Evolutionary conservation across 1,140 invertebrate species (phyloP).

Genomic region (Zaprionus camerounensis): DNA sequence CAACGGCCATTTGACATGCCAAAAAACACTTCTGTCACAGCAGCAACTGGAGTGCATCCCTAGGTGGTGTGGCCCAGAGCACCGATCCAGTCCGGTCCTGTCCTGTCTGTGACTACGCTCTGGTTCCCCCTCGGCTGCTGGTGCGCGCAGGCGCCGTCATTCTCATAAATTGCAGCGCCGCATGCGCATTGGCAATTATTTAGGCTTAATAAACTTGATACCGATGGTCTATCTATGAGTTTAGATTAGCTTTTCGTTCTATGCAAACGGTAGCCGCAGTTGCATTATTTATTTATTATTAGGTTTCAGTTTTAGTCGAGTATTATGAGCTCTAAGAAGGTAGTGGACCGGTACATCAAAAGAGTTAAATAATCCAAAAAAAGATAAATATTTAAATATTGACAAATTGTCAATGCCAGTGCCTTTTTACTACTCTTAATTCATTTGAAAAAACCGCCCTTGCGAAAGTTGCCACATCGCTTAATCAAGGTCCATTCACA

Average conservation of each 20-base stretch:
- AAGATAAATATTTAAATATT: background rate
- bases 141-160: constrained; percentile 25
- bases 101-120: constrained; percentile 50
- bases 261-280: constrained; percentile 42
- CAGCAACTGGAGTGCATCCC: constrained; percentile 43
- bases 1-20: constrained; percentile 80
- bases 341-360: background rate
- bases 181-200: constrained; percentile 70
- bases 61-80: constrained; percentile 48
- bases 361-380: background rate
- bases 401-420: background rate
- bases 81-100: background rate
- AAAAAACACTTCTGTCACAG: constrained; percentile 82
- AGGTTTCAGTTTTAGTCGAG: constrained; percentile 43
- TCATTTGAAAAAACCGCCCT: background rate
- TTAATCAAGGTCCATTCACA: background rate
- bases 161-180: constrained; percentile 64
- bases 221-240: constrained; percentile 51
- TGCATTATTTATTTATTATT: constrained; percentile 30
- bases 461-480: constrained; percentile 7
- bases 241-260: constrained; percentile 23
- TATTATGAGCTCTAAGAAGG: background rate
- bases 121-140: constrained; percentile 1
- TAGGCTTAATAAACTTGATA: constrained; percentile 64
- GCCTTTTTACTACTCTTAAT: background rate